A percentile compares a stretch with the other conserved stretches of the same genome.
Evolutionary conservation across 2,888 invertebrate genomes (phyloP).

Genomic region (Nephrotoma flavescens): DNA sequence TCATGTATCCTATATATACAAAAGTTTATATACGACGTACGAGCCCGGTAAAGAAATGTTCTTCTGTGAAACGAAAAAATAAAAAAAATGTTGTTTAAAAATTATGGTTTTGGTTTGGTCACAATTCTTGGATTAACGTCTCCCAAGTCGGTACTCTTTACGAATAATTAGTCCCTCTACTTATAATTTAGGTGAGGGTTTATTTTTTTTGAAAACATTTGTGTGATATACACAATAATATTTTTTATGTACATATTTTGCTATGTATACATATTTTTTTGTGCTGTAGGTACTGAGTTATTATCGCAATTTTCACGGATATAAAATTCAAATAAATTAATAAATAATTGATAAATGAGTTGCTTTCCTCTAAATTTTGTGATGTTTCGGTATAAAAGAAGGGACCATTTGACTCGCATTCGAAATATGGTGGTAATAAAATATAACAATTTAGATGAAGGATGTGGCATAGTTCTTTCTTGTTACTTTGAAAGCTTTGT

Average conservation of each 20-base stretch:
- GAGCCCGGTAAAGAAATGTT: not conserved
- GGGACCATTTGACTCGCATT: too few relatives aligned
- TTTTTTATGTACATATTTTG: not conserved
- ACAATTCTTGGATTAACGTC: constrained; percentile 6
- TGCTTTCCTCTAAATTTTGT: not conserved
- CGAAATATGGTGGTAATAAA: too few relatives aligned
- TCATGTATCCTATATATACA: not conserved
- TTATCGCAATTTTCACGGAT: not conserved
- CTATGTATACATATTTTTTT: not conserved
- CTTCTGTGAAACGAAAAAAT: not conserved
- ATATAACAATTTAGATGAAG: too few relatives aligned
- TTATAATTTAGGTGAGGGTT: constrained; percentile 1
- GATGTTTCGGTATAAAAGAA: not conserved
- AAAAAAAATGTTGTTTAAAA: not conserved
- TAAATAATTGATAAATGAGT: constrained; percentile 3
- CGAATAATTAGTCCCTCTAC: constrained; percentile 6
- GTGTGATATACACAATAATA: not conserved
- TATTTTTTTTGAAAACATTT: not conserved
- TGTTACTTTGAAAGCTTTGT: too few relatives aligned
- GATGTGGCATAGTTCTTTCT: too few relatives aligned
- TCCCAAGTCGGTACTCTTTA: constrained; percentile 6
- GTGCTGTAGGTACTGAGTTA: not conserved
- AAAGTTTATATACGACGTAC: not conserved
- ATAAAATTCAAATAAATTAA: not conserved
- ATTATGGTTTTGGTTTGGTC: constrained; percentile 5